Conservation (phyloP, 2,113 vertebrate species). For the Campylomormyrus numenius region DNA sequence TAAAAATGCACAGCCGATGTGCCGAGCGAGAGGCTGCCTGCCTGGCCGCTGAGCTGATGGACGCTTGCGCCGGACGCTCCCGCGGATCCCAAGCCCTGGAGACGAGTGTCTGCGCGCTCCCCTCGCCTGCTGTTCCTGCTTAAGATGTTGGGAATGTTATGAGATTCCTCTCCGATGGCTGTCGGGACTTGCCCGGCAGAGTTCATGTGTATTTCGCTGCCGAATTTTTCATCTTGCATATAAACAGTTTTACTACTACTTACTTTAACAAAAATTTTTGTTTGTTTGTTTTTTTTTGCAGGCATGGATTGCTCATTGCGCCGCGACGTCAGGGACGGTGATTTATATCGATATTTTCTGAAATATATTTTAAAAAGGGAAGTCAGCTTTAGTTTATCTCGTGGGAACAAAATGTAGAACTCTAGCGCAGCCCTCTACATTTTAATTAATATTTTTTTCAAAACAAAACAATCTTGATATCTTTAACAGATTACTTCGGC, state of each 20-base stretch:
- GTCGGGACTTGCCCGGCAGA: not conserved
- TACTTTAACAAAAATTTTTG: too few species aligned
- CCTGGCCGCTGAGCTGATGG: not conserved
- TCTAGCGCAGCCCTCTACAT: not conserved
- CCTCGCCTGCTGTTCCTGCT: not conserved
- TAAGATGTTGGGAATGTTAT: not conserved
- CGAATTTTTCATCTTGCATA: not conserved
- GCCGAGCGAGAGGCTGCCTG: not conserved
- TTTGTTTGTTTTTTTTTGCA: not conserved
- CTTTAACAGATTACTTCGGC: not conserved
- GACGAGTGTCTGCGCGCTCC: not conserved
- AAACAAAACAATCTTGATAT: slow-evolving; percentile 1
- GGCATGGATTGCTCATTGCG: not conserved
- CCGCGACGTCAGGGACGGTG: not conserved
- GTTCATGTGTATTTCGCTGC: not conserved
- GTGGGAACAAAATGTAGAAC: not conserved
- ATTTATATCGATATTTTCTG: not conserved
- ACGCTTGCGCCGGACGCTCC: not conserved
- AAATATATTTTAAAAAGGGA: not conserved
- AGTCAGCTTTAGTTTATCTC: slow-evolving; percentile 1
- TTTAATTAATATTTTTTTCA: not conserved
- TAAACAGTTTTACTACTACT: not conserved
- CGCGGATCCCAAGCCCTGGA: not conserved
- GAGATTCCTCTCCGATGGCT: not conserved
- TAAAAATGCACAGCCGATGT: not conserved